A percentile compares a stretch with the other conserved stretches of the same genome.
These are phyloP conservation scores for Chrysotoxum bicinctum DNA, from an alignment of 2,888 invertebrate species.

Conservation along the genomic window DNA sequence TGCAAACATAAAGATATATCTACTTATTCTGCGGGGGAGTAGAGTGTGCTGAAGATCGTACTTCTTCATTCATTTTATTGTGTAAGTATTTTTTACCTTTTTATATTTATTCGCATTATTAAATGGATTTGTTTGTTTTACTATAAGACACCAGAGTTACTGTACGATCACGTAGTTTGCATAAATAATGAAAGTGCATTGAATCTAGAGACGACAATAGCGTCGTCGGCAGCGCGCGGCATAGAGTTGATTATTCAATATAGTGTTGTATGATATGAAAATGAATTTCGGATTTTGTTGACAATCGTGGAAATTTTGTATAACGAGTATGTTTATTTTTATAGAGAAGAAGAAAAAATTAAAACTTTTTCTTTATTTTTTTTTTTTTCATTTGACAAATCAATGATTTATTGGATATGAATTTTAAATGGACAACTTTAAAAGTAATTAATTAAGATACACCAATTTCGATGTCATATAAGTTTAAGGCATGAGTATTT, in stretches of 20 bases:
- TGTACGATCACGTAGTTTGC: conserved; percentile 45
- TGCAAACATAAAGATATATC: conserved; percentile 39
- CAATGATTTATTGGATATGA: not conserved
- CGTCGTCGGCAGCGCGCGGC: not conserved
- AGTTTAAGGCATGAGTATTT: not conserved
- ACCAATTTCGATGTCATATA: not conserved
- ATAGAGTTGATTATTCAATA: conserved; percentile 45
- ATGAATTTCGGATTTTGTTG: conserved; percentile 57
- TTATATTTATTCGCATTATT: conserved; percentile 43
- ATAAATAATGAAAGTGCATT: conserved; percentile 57
- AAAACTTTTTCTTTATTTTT: not conserved
- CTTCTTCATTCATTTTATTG: conserved; percentile 42
- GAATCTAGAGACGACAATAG: not conserved
- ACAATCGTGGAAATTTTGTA: conserved; percentile 43
- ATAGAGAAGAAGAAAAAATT: not conserved
- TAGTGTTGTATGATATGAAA: conserved; percentile 42
- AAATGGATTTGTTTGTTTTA: conserved; percentile 39
- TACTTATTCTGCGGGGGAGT: conserved; percentile 23
- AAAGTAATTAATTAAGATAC: not conserved
- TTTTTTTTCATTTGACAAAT: not conserved
- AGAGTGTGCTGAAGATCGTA: not conserved
- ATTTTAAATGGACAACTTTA: not conserved
- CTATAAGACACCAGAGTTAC: conserved; percentile 5
- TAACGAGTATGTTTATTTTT: conserved; percentile 41
- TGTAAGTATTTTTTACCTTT: conserved; percentile 46